Evolutionary conservation across 2,797 vertebrate genomes (phyloP), one percentile per base, ranked within the genome.

Genomic region (Siniperca scherzeri): DNA sequence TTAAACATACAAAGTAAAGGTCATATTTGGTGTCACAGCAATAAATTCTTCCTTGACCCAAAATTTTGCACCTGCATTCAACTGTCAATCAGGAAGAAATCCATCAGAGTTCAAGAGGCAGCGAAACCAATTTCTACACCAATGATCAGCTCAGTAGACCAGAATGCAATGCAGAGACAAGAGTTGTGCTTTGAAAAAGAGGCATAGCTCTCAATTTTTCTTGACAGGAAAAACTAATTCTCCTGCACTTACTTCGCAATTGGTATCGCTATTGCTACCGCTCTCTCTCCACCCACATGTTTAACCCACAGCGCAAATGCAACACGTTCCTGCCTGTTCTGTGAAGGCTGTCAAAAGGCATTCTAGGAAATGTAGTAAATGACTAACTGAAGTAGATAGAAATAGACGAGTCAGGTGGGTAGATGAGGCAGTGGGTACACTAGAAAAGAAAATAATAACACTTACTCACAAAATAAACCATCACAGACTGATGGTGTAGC

Each of bases 361-460:
- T 87, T 86, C 33, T 67, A 75, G 79, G 81, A 82, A 87, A 85
- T 67, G 74, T 40, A 78, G 78, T 71, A 76, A 83, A 82, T 78
- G 46, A 84, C 79, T 64, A 81, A 81, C 61, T 72, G 76, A 71
- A 77, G 70, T 44, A 44, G 36, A 80, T 44, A 44, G 36, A 80
- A 86, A 81, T 27, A 46, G 57, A 80, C 6, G 38, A 81, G 61
- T 76, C 55, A 81, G 85, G 79, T 77, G 70, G 71, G 80, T 55
- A 68, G 76, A 81, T 59, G 71, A 77, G 70, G 77, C 16, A 40
- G 48, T 68, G 60, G 56, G 56, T 33, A 60, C 42, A 70, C 52
- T 61, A 33, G 44, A 79, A 77, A 67, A 52, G 13, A 48, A 59
- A 73, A 79, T 27, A 56, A 78, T 59, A 60, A 78, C 66, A 50